Evolutionary conservation across 2,888 invertebrate species (phyloP), one percentile per base, ranked within the genome.

Genomic region (Proisotoma minuta): DNA sequence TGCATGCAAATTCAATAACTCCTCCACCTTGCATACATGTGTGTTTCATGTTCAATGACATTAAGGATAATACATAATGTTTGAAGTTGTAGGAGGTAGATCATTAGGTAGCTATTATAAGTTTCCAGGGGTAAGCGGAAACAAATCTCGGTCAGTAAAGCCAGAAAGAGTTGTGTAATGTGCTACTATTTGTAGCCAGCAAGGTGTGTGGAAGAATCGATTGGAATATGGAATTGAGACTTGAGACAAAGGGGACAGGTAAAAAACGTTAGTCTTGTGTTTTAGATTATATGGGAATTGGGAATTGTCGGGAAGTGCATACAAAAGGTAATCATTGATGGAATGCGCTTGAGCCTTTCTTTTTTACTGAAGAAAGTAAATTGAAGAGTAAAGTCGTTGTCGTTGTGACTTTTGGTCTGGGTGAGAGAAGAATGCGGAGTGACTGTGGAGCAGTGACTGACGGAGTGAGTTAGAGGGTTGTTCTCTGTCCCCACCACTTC

Each of bases 271-370:
- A n/a, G n/a, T n/a, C 43, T n/a, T 15, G 52, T 43, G 20, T 53
- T 53, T 10, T 43, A 53, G 53, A 53, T 52, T 34, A 60, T 43
- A 24, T 34, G 52, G 60, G 47, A 53, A 47, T 47, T 59, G 52
- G 34, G 52, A 34, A 43, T 43, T 60, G 53, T 52, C 28, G 20
- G 29, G 28, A 43, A 43, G 43, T 43, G 43, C 43, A 43, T 43
- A n/a, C 39, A 56, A 40, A 52, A 58, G 57, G 62, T 62, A 62
- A 62, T 62, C 62, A 62, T 59, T 59, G 62, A 48, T 60, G 62
- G 62, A 53, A 60, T 65, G 65, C 65, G 65, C 62, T 65, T 65
- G 65, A 65, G 65, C 65, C 56, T 62, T 59, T 15, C 3, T 43
- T 48, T 49, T 43, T 4, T 43, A 26, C 28, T 5, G 26, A n/a